Percentiles rank a stretch among this genome's conserved stretches.
Conservation (phyloP, 2,113 vertebrate species). For the Tapirus terrestris region DNA sequence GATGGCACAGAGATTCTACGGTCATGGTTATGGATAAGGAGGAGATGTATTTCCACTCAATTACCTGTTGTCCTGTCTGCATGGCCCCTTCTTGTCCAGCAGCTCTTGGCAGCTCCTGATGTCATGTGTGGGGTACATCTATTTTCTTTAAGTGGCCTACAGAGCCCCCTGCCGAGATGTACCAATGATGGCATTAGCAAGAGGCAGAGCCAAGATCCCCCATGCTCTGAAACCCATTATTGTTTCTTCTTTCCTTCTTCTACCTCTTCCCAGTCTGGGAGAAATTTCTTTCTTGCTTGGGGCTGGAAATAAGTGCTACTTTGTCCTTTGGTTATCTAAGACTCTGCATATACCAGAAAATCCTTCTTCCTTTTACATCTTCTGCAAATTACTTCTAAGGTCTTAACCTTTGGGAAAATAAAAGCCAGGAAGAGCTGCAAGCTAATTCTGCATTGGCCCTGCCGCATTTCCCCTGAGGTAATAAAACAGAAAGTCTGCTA, state of each 20-base stretch:
- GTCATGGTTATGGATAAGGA: not conserved
- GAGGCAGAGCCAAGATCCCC: not conserved
- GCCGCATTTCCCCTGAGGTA: not conserved
- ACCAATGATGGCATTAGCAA: not conserved
- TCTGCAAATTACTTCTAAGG: slow-evolving; percentile 13
- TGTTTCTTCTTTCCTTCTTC: not conserved
- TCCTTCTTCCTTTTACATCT: slow-evolving; percentile 3
- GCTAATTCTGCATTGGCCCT: not conserved
- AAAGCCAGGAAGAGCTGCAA: slow-evolving; percentile 54
- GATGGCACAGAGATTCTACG: not conserved
- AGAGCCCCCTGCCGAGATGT: not conserved
- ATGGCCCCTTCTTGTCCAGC: not conserved
- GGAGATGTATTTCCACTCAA: not conserved
- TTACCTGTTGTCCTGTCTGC: not conserved
- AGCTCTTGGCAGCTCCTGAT: not conserved
- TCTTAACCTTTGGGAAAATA: slow-evolving; percentile 28
- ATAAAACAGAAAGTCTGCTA: not conserved
- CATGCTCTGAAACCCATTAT: not conserved
- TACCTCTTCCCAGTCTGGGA: not conserved
- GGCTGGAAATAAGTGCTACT: not conserved
- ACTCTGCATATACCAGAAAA: not conserved
- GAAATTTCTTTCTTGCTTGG: not conserved
- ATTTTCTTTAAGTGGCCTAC: not conserved
- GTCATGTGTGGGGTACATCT: not conserved
- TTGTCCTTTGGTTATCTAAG: not conserved